Conservation (phyloP, 2,888 invertebrate genomes). For the Ditylenchus weischeri region DNA sequence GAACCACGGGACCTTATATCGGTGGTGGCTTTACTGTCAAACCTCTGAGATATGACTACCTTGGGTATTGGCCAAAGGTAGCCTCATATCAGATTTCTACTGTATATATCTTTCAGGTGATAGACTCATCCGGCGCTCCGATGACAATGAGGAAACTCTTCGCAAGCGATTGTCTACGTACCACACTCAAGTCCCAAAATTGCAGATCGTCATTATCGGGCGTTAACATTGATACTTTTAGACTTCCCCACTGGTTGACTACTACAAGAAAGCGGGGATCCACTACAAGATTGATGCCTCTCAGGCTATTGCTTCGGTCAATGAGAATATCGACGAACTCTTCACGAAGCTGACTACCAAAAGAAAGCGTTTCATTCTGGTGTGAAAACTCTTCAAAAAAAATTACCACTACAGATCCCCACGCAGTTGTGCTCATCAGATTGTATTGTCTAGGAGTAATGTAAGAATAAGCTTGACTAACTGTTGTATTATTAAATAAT, state of each 20-base stretch:
- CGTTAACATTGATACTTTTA: slow-evolving; percentile 61
- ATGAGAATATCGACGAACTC: slow-evolving; percentile 45
- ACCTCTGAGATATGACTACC: no score
- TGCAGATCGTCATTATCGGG: not conserved
- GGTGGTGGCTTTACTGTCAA: no score
- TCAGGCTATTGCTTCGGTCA: slow-evolving; percentile 43
- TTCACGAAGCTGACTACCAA: slow-evolving; percentile 34
- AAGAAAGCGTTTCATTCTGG: not conserved
- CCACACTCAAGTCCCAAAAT: slow-evolving; percentile 64
- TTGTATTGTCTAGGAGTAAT: no score
- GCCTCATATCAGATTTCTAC: no score
- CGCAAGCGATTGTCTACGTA: slow-evolving; percentile 83
- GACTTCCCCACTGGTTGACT: slow-evolving; percentile 82
- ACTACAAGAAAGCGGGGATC: slow-evolving; percentile 49
- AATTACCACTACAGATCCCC: no score
- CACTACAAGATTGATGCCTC: slow-evolving; percentile 51
- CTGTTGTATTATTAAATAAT: no score
- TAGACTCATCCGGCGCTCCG: slow-evolving; percentile 79
- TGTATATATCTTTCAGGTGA: slow-evolving; percentile 63
- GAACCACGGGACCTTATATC: no score
- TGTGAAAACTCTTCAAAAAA: not conserved
- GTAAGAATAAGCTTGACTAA: no score
- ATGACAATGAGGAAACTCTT: slow-evolving; percentile 86
- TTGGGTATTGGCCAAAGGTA: no score
- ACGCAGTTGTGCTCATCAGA: no score